Conservation (phyloP, 2,888 invertebrate species). For the Pharmacophagus antenor region DNA sequence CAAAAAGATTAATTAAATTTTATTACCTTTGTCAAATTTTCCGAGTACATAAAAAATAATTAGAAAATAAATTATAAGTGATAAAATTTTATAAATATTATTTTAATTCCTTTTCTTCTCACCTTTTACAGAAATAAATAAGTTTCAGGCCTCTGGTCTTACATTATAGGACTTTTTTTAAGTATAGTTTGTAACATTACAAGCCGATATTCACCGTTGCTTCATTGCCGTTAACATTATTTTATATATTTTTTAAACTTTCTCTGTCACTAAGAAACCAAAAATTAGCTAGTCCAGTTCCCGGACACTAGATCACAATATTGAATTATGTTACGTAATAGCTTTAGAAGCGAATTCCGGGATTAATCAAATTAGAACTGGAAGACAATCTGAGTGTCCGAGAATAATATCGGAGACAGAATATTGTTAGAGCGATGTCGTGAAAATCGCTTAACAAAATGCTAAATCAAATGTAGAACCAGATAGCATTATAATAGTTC, state of each 20-base stretch:
- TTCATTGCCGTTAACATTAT: neutral
- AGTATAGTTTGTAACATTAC: too few relatives aligned
- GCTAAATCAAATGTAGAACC: constrained; percentile 13
- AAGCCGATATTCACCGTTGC: too few relatives aligned
- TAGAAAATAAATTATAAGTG: too few relatives aligned
- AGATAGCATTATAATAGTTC: neutral
- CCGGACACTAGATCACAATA: constrained; percentile 3
- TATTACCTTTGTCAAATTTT: too few relatives aligned
- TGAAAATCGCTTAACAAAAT: constrained; percentile 11
- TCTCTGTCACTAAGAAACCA: neutral
- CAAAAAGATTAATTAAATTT: too few relatives aligned
- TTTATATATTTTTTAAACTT: neutral
- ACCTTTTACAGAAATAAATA: too few relatives aligned
- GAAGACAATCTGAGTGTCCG: constrained; percentile 21
- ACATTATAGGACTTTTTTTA: too few relatives aligned
- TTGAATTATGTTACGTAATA: constrained; percentile 19
- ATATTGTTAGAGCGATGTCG: constrained; percentile 23
- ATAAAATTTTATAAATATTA: too few relatives aligned
- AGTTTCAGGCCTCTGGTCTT: too few relatives aligned
- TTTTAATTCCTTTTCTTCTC: too few relatives aligned
- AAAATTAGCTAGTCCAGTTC: neutral
- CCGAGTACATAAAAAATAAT: too few relatives aligned
- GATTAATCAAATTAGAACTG: constrained; percentile 28
- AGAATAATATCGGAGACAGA: constrained; percentile 20
- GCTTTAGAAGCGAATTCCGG: constrained; percentile 23